Percentiles rank a stretch among this genome's conserved stretches.
phyloP scores from a whole-genome alignment of 53 echinoderm and acorn worm genomes.

The Luidia sarsii region DNA sequence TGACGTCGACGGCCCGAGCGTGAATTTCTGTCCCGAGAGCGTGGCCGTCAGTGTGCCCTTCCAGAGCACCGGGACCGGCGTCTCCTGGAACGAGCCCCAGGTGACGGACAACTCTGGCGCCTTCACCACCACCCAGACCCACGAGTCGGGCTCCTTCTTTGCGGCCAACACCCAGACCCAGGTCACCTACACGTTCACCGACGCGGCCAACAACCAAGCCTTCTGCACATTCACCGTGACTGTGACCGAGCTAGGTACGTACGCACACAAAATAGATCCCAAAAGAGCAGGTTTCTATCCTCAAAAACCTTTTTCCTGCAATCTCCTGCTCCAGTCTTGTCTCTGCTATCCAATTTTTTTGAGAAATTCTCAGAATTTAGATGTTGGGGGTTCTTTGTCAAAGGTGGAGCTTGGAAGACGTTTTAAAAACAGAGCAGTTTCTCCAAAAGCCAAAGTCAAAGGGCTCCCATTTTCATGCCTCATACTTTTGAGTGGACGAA shows the following conservation, averaged over 20 bases:
- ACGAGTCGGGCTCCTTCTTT: slow-evolving; percentile 54
- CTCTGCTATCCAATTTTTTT: too few relatives aligned
- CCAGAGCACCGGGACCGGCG: slow-evolving; percentile 20
- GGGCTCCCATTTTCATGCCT: too few relatives aligned
- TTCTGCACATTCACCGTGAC: slow-evolving; percentile 64
- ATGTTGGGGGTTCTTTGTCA: too few relatives aligned
- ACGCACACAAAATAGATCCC: too few relatives aligned
- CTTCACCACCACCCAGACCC: slow-evolving; percentile 17
- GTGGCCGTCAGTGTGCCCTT: slow-evolving; percentile 42
- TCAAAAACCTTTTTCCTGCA: too few relatives aligned
- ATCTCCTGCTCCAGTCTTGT: too few relatives aligned
- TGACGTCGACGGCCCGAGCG: slow-evolving; percentile 49
- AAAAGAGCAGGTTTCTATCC: too few relatives aligned
- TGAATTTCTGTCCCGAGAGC: slow-evolving; percentile 37
- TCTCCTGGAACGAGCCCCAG: slow-evolving; percentile 50
- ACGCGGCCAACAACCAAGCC: slow-evolving; percentile 45
- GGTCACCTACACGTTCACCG: slow-evolving; percentile 64
- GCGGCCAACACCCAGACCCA: slow-evolving; percentile 38
- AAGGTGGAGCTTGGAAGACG: too few relatives aligned
- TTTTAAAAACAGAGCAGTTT: too few relatives aligned
- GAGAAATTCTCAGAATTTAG: too few relatives aligned
- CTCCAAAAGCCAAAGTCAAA: too few relatives aligned
- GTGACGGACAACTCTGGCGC: slow-evolving; percentile 63
- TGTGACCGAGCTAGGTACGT: slow-evolving; percentile 20
- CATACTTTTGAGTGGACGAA: too few relatives aligned